These are phyloP conservation scores for Budorcas taxicolor DNA, from an alignment of 2,113 vertebrate species.

Conservation along the genomic window DNA sequence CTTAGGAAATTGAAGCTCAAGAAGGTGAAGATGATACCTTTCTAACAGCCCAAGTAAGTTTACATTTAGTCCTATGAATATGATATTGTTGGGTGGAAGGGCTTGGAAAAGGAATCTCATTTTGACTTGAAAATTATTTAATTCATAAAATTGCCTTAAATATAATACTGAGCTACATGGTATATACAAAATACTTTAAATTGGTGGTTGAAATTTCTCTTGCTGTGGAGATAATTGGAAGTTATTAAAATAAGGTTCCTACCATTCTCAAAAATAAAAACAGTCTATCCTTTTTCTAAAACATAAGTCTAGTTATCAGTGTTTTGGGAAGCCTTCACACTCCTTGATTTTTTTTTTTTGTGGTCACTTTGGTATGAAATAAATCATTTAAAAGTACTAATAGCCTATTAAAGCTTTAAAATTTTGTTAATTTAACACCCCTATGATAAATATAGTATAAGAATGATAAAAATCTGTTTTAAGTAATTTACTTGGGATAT, in stretches of 20 bases:
- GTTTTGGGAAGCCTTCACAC: background rate
- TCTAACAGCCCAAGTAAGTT: slow-evolving; percentile 79
- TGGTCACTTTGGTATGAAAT: slow-evolving; percentile 22
- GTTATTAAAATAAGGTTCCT: background rate
- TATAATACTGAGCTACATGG: background rate
- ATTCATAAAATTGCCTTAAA: slow-evolving; percentile 16
- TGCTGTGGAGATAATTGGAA: slow-evolving; percentile 19
- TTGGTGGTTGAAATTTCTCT: slow-evolving; percentile 12
- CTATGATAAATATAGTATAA: background rate
- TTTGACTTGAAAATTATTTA: slow-evolving; percentile 44
- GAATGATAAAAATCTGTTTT: slow-evolving; percentile 4
- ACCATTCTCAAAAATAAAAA: slow-evolving; percentile 14
- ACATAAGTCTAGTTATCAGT: background rate
- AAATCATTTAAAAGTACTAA: background rate
- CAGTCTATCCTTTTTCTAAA: background rate
- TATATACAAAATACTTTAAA: background rate
- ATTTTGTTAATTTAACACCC: background rate
- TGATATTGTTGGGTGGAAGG: slow-evolving; percentile 45
- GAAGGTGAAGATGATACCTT: slow-evolving; percentile 81
- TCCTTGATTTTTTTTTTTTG: background rate
- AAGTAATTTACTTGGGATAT: background rate
- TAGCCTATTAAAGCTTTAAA: slow-evolving; percentile 3
- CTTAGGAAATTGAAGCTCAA: slow-evolving; percentile 81
- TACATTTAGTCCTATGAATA: slow-evolving; percentile 47
- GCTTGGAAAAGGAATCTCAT: slow-evolving; percentile 34